phyloP scores from a whole-genome alignment of 1,140 invertebrate species.

The Maconellicoccus hirsutus region DNA sequence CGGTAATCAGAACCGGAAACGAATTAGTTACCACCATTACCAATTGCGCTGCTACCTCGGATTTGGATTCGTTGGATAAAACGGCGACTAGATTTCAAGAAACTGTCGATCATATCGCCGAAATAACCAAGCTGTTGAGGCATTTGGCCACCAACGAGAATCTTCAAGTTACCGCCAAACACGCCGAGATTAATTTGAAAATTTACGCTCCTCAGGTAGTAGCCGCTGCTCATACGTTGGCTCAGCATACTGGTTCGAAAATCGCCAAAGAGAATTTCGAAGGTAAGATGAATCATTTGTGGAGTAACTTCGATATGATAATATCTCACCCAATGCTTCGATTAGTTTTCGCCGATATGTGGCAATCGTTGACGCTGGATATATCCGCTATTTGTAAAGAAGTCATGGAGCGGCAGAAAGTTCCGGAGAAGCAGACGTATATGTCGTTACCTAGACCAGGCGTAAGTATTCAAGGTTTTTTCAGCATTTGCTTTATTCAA shows the following conservation, averaged over 20 bases:
- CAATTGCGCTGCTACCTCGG: slow-evolving; percentile 63
- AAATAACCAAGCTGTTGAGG: slow-evolving; percentile 89
- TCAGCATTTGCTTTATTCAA: too few relatives aligned
- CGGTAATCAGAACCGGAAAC: slow-evolving; percentile 51
- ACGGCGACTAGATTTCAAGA: slow-evolving; percentile 73
- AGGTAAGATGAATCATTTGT: slow-evolving; percentile 35
- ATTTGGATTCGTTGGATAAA: slow-evolving; percentile 68
- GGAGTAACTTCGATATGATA: neutral
- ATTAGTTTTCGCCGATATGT: slow-evolving; percentile 89
- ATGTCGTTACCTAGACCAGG: slow-evolving; percentile 88
- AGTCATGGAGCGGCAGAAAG: slow-evolving; percentile 72
- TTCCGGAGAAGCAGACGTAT: slow-evolving; percentile 80
- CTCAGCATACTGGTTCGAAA: slow-evolving; percentile 81
- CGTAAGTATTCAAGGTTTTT: slow-evolving; percentile 62
- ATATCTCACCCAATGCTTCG: slow-evolving; percentile 25
- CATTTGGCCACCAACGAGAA: slow-evolving; percentile 90
- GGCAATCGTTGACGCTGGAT: slow-evolving; percentile 85
- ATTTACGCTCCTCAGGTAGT: slow-evolving; percentile 91
- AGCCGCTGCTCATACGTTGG: slow-evolving; percentile 81
- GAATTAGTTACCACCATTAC: slow-evolving; percentile 66
- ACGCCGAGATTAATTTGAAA: slow-evolving; percentile 85
- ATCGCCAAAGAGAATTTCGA: slow-evolving; percentile 95
- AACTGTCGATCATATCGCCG: slow-evolving; percentile 82
- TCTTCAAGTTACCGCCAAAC: slow-evolving; percentile 88
- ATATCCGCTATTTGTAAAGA: slow-evolving; percentile 76